phyloP scores from a whole-genome alignment of 2,797 vertebrate species.

The Epinephelus awoara region DNA sequence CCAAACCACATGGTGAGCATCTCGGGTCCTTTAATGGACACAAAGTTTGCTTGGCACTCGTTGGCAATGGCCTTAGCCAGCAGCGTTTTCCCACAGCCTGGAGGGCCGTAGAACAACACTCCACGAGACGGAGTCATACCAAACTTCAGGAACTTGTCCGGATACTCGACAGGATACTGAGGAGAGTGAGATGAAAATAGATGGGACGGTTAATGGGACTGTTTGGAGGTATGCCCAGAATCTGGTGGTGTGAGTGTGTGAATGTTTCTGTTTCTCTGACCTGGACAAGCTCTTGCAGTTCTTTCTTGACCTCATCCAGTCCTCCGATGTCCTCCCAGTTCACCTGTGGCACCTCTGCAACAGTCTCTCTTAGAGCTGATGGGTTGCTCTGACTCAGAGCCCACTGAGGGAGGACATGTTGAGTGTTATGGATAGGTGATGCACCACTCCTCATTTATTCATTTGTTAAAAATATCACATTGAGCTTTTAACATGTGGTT shows the following conservation, averaged over 20 bases:
- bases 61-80: slow-evolving; percentile 96
- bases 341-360: slow-evolving; percentile 96
- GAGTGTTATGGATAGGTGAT: slow-evolving; percentile 2
- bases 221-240: neutral
- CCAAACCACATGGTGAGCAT: slow-evolving; percentile 99
- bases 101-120: slow-evolving; percentile 97
- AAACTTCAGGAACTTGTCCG: slow-evolving; percentile 98
- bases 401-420: slow-evolving; percentile 84
- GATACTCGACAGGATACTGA: slow-evolving; percentile 97
- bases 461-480: neutral
- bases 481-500: neutral
- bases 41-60: slow-evolving; percentile 97
- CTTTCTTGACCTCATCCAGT: slow-evolving; percentile 95
- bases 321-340: slow-evolving; percentile 97
- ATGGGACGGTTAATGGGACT: neutral
- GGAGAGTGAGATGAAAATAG: neutral
- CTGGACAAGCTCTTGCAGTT: slow-evolving; percentile 96
- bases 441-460: neutral
- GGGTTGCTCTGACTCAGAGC: slow-evolving; percentile 97
- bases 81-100: slow-evolving; percentile 96
- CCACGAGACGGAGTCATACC: slow-evolving; percentile 97
- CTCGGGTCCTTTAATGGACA: slow-evolving; percentile 96
- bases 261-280: slow-evolving; percentile 71
- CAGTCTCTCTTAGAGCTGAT: slow-evolving; percentile 94
- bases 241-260: neutral